These are phyloP conservation scores for Hystrix cristata DNA, from an alignment of 2,113 vertebrate genomes.

Conservation along the genomic window DNA sequence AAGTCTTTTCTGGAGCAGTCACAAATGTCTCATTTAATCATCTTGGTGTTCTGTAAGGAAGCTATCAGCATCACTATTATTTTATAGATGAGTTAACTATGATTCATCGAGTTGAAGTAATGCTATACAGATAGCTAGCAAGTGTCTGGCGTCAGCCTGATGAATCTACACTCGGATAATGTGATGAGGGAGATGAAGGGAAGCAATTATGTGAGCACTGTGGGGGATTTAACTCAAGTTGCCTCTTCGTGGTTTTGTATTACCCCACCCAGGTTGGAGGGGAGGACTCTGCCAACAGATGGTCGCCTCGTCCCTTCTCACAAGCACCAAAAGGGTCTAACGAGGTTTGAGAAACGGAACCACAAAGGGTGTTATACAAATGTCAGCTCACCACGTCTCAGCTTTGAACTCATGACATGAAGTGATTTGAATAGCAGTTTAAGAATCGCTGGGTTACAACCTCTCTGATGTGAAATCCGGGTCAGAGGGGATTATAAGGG, in stretches of 20 bases:
- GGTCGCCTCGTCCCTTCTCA: neutral
- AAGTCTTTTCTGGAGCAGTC: neutral
- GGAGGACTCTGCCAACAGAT: neutral
- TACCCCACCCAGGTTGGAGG: neutral
- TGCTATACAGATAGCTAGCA: neutral
- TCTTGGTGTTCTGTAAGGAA: neutral
- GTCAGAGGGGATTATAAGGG: neutral
- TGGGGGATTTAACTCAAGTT: neutral
- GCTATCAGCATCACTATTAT: neutral
- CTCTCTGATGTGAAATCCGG: neutral
- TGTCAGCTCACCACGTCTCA: neutral
- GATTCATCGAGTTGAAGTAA: neutral
- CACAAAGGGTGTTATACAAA: neutral
- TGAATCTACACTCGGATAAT: neutral
- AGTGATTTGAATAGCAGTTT: neutral
- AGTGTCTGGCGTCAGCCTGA: too few relatives aligned
- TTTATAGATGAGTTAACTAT: neutral
- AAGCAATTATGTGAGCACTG: neutral
- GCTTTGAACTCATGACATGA: neutral
- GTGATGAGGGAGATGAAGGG: neutral
- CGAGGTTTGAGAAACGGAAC: neutral
- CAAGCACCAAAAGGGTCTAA: neutral
- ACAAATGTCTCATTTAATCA: neutral
- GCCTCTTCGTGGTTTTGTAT: neutral
- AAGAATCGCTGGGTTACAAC: neutral